Percentiles rank a stretch among this genome's conserved stretches.
Evolutionary conservation across 2,888 invertebrate species (phyloP).

Genomic region (Apamea epomidion): DNA sequence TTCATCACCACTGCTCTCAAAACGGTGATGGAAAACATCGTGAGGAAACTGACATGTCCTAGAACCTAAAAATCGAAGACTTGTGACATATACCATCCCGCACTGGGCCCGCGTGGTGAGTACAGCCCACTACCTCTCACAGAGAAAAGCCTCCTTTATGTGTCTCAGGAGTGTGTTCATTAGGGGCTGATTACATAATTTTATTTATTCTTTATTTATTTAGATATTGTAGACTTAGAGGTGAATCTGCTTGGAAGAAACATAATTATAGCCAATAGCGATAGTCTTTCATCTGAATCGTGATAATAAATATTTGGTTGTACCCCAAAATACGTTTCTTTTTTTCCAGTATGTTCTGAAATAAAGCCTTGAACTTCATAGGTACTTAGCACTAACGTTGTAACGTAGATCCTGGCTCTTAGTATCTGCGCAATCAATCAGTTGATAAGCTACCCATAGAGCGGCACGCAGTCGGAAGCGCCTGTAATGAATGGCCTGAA

Average conservation of each 20-base stretch:
- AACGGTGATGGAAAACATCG: neutral
- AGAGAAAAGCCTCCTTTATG: too few species aligned
- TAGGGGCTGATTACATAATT: neutral
- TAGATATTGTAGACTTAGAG: neutral
- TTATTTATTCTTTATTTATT: neutral
- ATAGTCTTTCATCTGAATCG: neutral
- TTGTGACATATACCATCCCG: neutral
- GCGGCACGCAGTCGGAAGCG: conserved; percentile 67
- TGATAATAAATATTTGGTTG: neutral
- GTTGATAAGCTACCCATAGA: conserved; percentile 69
- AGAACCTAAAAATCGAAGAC: neutral
- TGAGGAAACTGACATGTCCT: neutral
- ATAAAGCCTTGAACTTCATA: conserved; percentile 49
- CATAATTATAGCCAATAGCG: neutral
- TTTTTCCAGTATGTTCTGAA: neutral
- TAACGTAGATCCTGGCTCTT: conserved; percentile 57
- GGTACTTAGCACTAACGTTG: conserved; percentile 40
- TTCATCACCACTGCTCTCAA: neutral
- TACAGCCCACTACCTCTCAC: neutral
- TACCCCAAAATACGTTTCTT: neutral
- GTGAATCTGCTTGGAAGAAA: neutral
- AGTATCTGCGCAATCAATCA: conserved; percentile 69
- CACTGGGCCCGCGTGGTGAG: neutral
- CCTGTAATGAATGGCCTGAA: conserved; percentile 66
- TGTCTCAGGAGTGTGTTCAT: too few species aligned